Evolutionary conservation across 2,888 invertebrate species (phyloP), one percentile per base, ranked within the genome.

Genomic region (Drosophila leonis): DNA sequence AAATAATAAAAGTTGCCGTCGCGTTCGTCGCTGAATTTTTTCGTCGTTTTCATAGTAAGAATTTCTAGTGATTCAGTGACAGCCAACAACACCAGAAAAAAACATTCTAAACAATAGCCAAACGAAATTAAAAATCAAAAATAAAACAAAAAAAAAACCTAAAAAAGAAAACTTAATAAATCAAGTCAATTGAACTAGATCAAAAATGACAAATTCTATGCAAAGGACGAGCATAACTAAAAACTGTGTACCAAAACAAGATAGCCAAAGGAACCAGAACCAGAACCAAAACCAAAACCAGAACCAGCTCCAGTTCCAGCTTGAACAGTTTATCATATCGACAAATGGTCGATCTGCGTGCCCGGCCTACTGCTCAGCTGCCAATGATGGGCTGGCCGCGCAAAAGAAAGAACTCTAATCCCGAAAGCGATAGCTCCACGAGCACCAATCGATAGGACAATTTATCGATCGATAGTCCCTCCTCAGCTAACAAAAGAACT

Each of bases 371-470:
- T 56, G 51, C 48, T 49, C 72, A 67, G 77, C 67, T 65, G 71
- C 78, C 71, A 71, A 86, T 86, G 72, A 91, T 91, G 91, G 91
- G 82, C 79, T 85, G 86, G 87, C 81, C 90, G 76, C 89, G 91
- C 83, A 91, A 91, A 65, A 91, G 91, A 91, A 91, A 90, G 91
- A 88, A 80, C 72, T 70, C 46, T 29, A 71, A 65, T 48, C 64
- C 78, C 24, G 62, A 71, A 48, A 59, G 24, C 65, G 66, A 72
- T 49, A 60, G 64, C 57, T 60, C 72, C 13, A 56, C 27, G 46
- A 42, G 72, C 51, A 72, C 51, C 51, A 39, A 72, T 72, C 68
- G 77, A 62, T 77, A 66, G 74, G 69, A 20, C 49, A 24, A 37
- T 35, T 20, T 5, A 63, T 31, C 33, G 35, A 35, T 46, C 63